Percentiles rank a stretch among this genome's conserved stretches.
Conservation (phyloP, 2,113 vertebrate genomes). For the Apodemus speciosus region DNA sequence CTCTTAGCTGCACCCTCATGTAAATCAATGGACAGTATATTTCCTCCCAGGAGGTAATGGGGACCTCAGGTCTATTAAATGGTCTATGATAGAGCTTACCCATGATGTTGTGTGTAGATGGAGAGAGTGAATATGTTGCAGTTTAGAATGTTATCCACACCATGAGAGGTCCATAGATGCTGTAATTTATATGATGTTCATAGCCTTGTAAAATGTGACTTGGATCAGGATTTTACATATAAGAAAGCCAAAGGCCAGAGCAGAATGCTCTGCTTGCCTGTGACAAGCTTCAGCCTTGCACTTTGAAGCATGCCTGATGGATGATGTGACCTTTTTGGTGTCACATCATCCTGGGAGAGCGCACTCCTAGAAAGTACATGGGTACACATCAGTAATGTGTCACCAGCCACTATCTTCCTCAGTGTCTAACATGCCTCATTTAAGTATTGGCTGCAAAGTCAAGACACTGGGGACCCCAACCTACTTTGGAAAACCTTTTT, state of each 20-base stretch:
- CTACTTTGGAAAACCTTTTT: not conserved
- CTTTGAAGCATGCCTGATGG: not conserved
- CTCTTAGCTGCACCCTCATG: too few relatives aligned
- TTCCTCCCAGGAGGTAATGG: not conserved
- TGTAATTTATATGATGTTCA: not conserved
- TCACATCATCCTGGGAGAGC: not conserved
- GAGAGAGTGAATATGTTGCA: not conserved
- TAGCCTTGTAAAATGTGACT: rapidly evolving
- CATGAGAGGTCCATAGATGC: not conserved
- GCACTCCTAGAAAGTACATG: not conserved
- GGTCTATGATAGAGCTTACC: not conserved
- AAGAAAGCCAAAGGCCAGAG: not conserved
- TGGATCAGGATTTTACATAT: not conserved
- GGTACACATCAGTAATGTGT: not conserved
- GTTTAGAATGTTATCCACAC: not conserved
- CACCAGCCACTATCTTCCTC: not conserved
- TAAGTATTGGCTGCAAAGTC: rapidly evolving
- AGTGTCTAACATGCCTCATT: not conserved
- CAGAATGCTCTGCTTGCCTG: too few relatives aligned
- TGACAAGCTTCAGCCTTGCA: not conserved
- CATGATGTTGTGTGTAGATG: not conserved
- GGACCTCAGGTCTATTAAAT: too few relatives aligned
- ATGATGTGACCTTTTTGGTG: too few relatives aligned
- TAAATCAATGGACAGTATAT: not conserved
- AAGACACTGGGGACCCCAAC: not conserved